Conservation (phyloP, 1,140 invertebrate species). For the Mya arenaria region DNA sequence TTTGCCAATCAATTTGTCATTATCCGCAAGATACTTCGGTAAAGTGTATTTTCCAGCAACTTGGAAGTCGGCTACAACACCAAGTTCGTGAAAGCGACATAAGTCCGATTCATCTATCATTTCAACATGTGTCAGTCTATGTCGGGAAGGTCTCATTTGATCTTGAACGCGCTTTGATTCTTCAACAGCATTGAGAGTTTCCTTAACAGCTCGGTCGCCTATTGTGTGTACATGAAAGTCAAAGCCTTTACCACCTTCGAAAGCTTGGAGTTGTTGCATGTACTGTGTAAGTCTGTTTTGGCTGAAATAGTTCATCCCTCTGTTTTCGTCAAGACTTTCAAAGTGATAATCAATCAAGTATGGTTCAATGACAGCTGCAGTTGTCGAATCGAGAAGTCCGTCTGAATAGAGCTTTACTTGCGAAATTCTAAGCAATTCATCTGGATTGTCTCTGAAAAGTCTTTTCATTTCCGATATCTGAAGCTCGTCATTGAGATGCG, state of each 20-base stretch:
- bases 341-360: too few species aligned
- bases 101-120: conserved; percentile 21
- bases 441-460: conserved; percentile 5
- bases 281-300: conserved; percentile 46
- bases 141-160: conserved; percentile 7
- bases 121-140: conserved; percentile 59
- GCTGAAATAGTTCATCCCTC: conserved; percentile 56
- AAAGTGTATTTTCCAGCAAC: conserved; percentile 53
- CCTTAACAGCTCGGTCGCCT: conserved; percentile 51
- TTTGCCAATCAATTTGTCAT: conserved; percentile 21
- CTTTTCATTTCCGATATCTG: conserved; percentile 51
- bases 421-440: conserved; percentile 34
- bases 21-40: background rate
- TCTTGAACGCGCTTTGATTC: background rate
- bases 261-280: conserved; percentile 31
- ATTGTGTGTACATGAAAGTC: conserved; percentile 60
- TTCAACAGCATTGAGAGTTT: conserved; percentile 53
- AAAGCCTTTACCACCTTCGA: conserved; percentile 37
- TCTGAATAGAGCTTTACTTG: conserved; percentile 58
- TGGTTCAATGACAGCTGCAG: conserved; percentile 42
- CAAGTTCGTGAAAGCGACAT: conserved; percentile 23
- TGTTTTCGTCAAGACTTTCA: conserved; percentile 40
- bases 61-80: conserved; percentile 59
- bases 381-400: conserved; percentile 50
- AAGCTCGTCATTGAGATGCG: conserved; percentile 25